Evolutionary conservation across 1,140 invertebrate species (phyloP).

Genomic region (Eurosta solidaginis): DNA sequence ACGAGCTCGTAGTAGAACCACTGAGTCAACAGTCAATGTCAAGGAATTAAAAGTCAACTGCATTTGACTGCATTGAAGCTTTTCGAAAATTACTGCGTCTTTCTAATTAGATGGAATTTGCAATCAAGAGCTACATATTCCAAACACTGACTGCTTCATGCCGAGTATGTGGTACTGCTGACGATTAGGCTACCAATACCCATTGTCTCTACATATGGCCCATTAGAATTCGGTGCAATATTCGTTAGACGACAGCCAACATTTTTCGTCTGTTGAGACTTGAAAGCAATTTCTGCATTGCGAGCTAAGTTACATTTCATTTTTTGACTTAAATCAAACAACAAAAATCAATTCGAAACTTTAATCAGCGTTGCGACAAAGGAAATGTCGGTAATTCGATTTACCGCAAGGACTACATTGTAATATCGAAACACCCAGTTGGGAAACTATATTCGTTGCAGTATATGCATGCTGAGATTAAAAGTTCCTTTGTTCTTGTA

Average conservation of each 20-base stretch:
- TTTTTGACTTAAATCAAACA: neutral
- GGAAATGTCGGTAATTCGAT: neutral
- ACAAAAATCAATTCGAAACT: constrained; percentile 16
- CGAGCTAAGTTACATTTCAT: neutral
- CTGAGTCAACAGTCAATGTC: neutral
- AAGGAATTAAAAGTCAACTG: neutral
- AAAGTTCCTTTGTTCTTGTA: no score
- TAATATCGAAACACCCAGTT: neutral
- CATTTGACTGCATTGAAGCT: constrained; percentile 9
- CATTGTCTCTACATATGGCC: neutral
- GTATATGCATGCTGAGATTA: neutral
- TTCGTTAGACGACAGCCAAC: neutral
- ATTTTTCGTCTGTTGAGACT: neutral
- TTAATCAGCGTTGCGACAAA: constrained; percentile 6
- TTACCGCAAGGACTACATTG: neutral
- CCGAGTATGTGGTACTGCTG: neutral
- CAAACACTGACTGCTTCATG: neutral
- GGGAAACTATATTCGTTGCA: neutral
- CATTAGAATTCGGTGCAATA: neutral
- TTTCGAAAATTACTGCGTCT: constrained; percentile 16
- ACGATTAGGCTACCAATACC: constrained; percentile 8
- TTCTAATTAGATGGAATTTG: neutral
- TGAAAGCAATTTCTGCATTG: neutral
- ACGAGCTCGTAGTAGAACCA: neutral
- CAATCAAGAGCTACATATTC: neutral